phyloP scores from a whole-genome alignment of 1,140 invertebrate genomes.

The Bursaphelenchus mucronatus region DNA sequence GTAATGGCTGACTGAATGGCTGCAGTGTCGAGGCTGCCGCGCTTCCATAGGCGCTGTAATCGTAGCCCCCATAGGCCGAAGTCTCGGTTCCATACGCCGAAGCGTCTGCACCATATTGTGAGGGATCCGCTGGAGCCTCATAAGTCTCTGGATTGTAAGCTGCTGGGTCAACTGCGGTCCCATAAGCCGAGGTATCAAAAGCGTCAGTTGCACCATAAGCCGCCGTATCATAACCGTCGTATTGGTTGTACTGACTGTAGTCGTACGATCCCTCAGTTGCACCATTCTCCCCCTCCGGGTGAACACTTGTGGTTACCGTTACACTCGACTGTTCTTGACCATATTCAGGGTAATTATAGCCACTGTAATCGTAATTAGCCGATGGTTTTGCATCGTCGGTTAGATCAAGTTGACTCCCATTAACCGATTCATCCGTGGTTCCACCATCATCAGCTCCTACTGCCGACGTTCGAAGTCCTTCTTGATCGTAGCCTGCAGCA shows the following conservation, averaged over 20 bases:
- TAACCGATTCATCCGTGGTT: conserved; percentile 1
- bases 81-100: neutral
- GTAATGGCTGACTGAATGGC: conserved; percentile 17
- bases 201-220: conserved; percentile 11
- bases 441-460: neutral
- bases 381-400: conserved; percentile 2
- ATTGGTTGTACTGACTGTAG: neutral
- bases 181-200: conserved; percentile 3
- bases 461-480: neutral
- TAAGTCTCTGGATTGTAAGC: neutral
- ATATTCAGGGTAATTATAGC: conserved; percentile 15
- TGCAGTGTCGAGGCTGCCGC: neutral
- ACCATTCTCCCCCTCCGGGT: conserved; percentile 2
- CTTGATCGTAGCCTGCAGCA: neutral
- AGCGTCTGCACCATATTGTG: neutral
- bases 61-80: neutral
- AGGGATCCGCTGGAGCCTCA: conserved; percentile 6
- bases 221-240: conserved; percentile 2
- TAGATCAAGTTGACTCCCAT: conserved; percentile 10
- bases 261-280: conserved; percentile 14
- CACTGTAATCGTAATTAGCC: conserved; percentile 16
- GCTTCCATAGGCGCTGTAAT: neutral
- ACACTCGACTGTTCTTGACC: neutral
- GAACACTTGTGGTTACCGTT: neutral
- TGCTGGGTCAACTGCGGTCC: neutral